Percentiles rank a stretch among this genome's conserved stretches.
These are phyloP conservation scores for Leptopilina clavipes DNA, from an alignment of 1,140 invertebrate species.

Conservation along the genomic window DNA sequence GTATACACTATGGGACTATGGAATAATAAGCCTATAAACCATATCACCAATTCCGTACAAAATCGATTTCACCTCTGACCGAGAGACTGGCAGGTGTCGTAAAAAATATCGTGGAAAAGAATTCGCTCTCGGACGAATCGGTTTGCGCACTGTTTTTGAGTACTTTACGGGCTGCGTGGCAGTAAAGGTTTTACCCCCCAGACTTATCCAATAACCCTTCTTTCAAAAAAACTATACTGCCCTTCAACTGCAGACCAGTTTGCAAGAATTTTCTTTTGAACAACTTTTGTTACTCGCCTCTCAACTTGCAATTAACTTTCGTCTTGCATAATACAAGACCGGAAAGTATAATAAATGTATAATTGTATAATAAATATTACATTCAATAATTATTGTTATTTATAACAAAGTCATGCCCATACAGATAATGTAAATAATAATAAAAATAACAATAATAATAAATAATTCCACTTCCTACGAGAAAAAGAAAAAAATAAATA, in stretches of 20 bases:
- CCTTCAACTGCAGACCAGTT: slow-evolving; percentile 15
- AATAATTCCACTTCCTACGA: no score
- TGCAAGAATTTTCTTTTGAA: background rate
- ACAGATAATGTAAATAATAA: background rate
- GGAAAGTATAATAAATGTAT: no score
- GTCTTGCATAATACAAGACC: background rate
- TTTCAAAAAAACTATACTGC: slow-evolving; percentile 28
- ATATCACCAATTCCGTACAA: slow-evolving; percentile 41
- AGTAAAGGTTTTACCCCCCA: slow-evolving; percentile 25
- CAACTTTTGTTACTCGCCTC: background rate
- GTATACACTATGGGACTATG: no score
- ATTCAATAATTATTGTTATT: no score
- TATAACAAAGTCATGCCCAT: no score
- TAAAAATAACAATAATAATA: background rate
- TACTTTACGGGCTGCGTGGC: slow-evolving; percentile 37
- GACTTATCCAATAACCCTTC: slow-evolving; percentile 29
- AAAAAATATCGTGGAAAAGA: slow-evolving; percentile 40
- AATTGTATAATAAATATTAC: no score
- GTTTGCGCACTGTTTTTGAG: slow-evolving; percentile 39
- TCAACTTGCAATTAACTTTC: background rate
- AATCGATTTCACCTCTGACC: slow-evolving; percentile 45
- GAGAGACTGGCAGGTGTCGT: slow-evolving; percentile 41
- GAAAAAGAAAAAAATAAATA: no score
- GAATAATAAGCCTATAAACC: slow-evolving; percentile 39
- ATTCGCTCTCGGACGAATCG: slow-evolving; percentile 34